Conservation (phyloP, 2,888 invertebrate species). For the Osedax fenrisi region DNA sequence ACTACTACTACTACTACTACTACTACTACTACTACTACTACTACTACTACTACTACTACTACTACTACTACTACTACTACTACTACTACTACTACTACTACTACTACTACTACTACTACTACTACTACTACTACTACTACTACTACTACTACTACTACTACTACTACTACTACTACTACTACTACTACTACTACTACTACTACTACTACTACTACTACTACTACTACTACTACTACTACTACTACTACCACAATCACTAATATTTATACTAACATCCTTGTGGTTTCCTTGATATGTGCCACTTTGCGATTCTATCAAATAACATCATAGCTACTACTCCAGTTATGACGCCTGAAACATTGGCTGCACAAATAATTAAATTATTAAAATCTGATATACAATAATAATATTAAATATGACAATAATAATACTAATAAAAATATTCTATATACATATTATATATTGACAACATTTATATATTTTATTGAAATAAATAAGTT, state of each 20-base stretch:
- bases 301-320: background rate
- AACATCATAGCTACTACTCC: background rate
- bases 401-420: too few relatives aligned
- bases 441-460: too few relatives aligned
- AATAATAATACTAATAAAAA: too few relatives aligned
- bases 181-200: conserved; percentile 8
- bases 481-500: too few relatives aligned
- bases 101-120: conserved; percentile 28
- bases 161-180: conserved; percentile 25
- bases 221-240: background rate
- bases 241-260: conserved; percentile 6
- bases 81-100: conserved; percentile 25
- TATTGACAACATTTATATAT: too few relatives aligned
- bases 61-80: conserved; percentile 25
- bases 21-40: conserved; percentile 23
- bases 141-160: conserved; percentile 24
- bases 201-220: conserved; percentile 11
- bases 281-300: background rate
- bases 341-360: background rate
- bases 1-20: conserved; percentile 26
- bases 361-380: too few relatives aligned
- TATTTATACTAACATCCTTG: background rate
- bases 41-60: conserved; percentile 15
- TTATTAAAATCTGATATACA: too few relatives aligned
- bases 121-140: conserved; percentile 28